phyloP scores from a whole-genome alignment of 1,140 invertebrate species.

The Panulirus ornatus region DNA sequence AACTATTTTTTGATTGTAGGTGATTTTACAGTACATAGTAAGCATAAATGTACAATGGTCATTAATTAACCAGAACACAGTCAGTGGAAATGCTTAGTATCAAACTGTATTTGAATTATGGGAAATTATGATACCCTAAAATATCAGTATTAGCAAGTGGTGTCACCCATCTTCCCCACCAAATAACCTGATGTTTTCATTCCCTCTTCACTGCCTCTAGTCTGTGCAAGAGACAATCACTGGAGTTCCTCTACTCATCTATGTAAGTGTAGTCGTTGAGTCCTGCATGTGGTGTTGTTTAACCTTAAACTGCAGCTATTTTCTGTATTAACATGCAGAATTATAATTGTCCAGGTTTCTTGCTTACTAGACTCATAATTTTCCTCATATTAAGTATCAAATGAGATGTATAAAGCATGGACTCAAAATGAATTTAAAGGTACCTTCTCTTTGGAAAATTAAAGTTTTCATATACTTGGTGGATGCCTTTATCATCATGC shows the following conservation, averaged over 20 bases:
- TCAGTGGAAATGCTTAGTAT: background rate
- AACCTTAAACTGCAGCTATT: background rate
- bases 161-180: background rate
- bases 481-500: no score
- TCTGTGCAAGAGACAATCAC: slow-evolving; percentile 75
- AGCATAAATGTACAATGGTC: background rate
- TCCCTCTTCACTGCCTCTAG: slow-evolving; percentile 51
- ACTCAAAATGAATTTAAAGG: no score
- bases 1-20: no score
- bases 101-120: background rate
- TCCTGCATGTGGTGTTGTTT: slow-evolving; percentile 36
- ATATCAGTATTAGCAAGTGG: background rate
- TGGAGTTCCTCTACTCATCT: slow-evolving; percentile 75
- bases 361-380: background rate
- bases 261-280: slow-evolving; percentile 67
- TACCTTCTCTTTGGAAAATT: no score
- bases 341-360: background rate
- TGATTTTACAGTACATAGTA: no score
- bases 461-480: no score
- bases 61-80: background rate
- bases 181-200: slow-evolving; percentile 17
- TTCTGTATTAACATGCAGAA: background rate
- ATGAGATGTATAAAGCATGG: no score
- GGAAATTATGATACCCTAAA: background rate
- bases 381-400: no score